These are phyloP conservation scores for Trichonephila clavipes DNA, from an alignment of 1,140 invertebrate species.

Conservation along the genomic window DNA sequence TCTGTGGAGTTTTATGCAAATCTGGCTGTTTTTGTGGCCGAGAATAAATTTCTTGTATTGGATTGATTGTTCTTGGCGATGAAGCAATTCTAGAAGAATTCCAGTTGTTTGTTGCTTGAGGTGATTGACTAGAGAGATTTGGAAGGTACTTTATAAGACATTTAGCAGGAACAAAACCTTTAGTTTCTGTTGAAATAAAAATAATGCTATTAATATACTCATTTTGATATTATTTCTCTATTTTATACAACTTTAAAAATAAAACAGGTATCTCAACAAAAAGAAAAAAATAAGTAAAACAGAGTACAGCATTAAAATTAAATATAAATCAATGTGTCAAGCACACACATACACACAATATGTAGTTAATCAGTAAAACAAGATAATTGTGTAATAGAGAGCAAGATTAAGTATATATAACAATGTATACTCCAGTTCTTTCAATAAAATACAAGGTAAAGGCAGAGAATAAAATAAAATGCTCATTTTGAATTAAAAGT, in stretches of 20 bases:
- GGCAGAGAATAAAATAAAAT: too few relatives aligned
- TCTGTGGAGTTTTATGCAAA: background rate
- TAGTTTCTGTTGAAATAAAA: constrained; percentile 72
- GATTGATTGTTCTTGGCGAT: background rate
- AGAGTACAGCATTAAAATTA: too few relatives aligned
- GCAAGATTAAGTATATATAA: too few relatives aligned
- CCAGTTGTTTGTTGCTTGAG: constrained; percentile 40
- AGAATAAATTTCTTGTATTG: constrained; percentile 3
- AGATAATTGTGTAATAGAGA: too few relatives aligned
- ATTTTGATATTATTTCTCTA: background rate
- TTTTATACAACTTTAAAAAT: background rate
- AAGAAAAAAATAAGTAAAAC: background rate
- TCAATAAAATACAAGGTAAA: too few relatives aligned
- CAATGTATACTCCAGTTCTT: too few relatives aligned
- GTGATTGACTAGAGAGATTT: background rate
- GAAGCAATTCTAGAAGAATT: background rate
- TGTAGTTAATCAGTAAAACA: too few relatives aligned
- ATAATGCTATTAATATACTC: background rate
- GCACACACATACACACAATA: too few relatives aligned
- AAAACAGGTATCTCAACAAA: background rate
- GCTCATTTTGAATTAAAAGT: too few relatives aligned
- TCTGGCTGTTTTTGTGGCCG: background rate
- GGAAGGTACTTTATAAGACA: constrained; percentile 76
- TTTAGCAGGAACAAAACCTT: constrained; percentile 80
- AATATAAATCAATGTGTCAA: too few relatives aligned